These are phyloP conservation scores for Pogonocherus hispidulus DNA, from an alignment of 2,888 invertebrate species.

Conservation along the genomic window DNA sequence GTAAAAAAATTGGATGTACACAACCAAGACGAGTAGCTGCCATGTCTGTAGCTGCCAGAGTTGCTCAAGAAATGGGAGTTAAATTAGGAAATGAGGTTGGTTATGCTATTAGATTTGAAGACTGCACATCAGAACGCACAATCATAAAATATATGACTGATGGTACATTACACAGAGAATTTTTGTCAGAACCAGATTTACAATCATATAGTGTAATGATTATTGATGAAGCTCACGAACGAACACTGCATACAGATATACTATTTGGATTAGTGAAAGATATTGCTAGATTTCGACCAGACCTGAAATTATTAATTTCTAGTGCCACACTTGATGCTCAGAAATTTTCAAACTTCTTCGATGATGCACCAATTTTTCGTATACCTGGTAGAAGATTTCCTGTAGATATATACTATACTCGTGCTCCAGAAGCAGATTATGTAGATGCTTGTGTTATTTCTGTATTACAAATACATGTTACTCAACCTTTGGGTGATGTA, in stretches of 20 bases:
- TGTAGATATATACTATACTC: constrained; percentile 98
- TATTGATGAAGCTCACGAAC: constrained; percentile 99
- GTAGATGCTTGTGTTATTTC: constrained; percentile 98
- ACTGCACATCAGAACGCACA: constrained; percentile 98
- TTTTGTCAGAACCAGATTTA: constrained; percentile 96
- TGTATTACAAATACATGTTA: constrained; percentile 97
- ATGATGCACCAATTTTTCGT: constrained; percentile 97
- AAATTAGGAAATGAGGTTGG: constrained; percentile 95
- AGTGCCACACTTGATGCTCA: constrained; percentile 98
- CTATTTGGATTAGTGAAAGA: constrained; percentile 98
- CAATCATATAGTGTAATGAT: constrained; percentile 98
- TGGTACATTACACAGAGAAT: constrained; percentile 97
- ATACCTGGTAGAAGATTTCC: constrained; percentile 97
- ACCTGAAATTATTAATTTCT: constrained; percentile 96
- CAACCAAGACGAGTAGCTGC: constrained; percentile 98
- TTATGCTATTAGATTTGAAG: constrained; percentile 96
- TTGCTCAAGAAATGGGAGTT: constrained; percentile 97
- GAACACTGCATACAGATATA: constrained; percentile 98
- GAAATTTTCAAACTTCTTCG: constrained; percentile 98
- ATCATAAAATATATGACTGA: constrained; percentile 99
- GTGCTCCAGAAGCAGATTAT: constrained; percentile 99
- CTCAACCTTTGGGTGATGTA: constrained; percentile 96
- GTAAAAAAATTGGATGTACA: constrained; percentile 87
- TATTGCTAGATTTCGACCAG: constrained; percentile 89
- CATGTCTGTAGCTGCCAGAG: constrained; percentile 99